These are phyloP conservation scores for Nycteola revayana DNA, from an alignment of 2,888 invertebrate species.

Conservation along the genomic window DNA sequence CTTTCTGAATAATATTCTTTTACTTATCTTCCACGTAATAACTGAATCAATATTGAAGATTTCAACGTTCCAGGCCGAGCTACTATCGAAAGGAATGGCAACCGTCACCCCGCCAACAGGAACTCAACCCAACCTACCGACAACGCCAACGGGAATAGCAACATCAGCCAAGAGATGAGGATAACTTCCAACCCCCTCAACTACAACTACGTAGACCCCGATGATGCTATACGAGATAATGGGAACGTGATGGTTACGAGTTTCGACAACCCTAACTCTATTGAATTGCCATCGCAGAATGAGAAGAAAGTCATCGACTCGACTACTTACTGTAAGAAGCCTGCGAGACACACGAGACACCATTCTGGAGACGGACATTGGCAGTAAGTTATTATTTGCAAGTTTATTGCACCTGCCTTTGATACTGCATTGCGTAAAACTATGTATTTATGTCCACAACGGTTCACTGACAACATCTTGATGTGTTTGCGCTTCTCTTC, in stretches of 20 bases:
- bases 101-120: slow-evolving; percentile 66
- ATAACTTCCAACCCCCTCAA: slow-evolving; percentile 91
- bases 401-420: slow-evolving; percentile 7
- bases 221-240: slow-evolving; percentile 80
- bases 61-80: slow-evolving; percentile 72
- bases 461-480: neutral
- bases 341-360: slow-evolving; percentile 57
- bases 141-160: slow-evolving; percentile 66
- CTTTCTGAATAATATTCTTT: too few relatives aligned
- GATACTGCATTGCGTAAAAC: too few relatives aligned
- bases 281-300: slow-evolving; percentile 83
- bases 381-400: slow-evolving; percentile 68
- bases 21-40: slow-evolving; percentile 17
- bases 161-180: slow-evolving; percentile 83
- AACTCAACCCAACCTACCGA: slow-evolving; percentile 55
- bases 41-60: slow-evolving; percentile 31
- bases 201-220: slow-evolving; percentile 86
- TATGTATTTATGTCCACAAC: too few relatives aligned
- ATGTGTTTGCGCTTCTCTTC: neutral
- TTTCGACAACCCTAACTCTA: slow-evolving; percentile 88
- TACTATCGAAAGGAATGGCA: slow-evolving; percentile 81
- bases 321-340: slow-evolving; percentile 87
- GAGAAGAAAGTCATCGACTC: slow-evolving; percentile 81
- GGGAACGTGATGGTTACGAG: slow-evolving; percentile 83
- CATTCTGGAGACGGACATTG: slow-evolving; percentile 71